Base-by-base conservation (phyloP, 2,113 vertebrate genomes). In the Pimephales promelas region DNA sequence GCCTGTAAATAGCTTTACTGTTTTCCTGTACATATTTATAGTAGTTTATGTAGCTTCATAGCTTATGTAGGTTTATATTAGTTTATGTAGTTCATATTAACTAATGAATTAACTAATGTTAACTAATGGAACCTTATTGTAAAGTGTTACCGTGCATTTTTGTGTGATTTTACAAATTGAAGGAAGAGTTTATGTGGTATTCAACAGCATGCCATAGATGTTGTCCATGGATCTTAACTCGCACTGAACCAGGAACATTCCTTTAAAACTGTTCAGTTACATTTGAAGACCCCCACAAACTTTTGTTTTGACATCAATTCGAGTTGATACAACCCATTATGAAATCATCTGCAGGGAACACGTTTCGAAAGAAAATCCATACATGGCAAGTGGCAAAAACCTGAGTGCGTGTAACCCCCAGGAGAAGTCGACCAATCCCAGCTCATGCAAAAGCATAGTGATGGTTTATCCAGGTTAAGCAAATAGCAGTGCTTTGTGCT, bases 381-480 rank as follows among this genome's bases (percentile, higher is more conserved):
- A 26, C 34, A 78, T 62, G 36, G 36, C 40, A 45, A 79, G 43
- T 16, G 9, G 56, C 36, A 45, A 26, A 78, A 43, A 24, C 36
- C 14, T 0, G n/a, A 11, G 56, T 26, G 22, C 14, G 31, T 16
- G 36, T 62, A 22, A 61, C 76, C 76, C 9, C 13, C 56, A 79
- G 34, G 56, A 24, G 40, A 62, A 61, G 76, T 43, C 3, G 3
- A 61, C 14, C 13, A 8, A 78, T 47, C 40, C 22, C n/a, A 26
- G 56, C 56, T 40, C 31, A 0, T n/a, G 57, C n/a, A 79, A 45
- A 79, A 47, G 56, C 26, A 3, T 28, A 49, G 61, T 66, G 40
- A 80, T 66, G 64, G 62, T 79, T 79, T 77, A 79, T 70, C 31
- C 74, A 84, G 61, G 74, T 84, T 78, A 78, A 84, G 83, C 66